These are phyloP conservation scores for Dromiciops gliroides DNA, from an alignment of 2,113 vertebrate species.

Conservation along the genomic window DNA sequence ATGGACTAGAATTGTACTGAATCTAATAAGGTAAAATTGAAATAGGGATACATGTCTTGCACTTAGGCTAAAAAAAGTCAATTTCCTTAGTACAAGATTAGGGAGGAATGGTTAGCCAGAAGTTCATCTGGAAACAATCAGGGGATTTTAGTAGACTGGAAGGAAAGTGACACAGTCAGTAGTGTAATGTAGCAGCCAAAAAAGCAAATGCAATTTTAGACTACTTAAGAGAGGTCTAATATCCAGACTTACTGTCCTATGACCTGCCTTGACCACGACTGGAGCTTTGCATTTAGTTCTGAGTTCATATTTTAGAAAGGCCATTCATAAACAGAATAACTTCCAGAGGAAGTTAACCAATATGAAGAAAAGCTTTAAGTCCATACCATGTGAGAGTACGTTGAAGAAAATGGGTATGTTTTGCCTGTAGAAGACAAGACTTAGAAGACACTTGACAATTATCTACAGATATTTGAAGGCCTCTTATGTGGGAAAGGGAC, in stretches of 20 bases:
- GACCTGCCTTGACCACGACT: not conserved
- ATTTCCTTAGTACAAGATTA: not conserved
- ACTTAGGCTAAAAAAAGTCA: not conserved
- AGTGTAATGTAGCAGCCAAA: not conserved
- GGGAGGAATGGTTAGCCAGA: not conserved
- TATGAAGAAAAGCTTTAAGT: not conserved
- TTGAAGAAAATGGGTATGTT: not conserved
- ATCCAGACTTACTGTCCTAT: not conserved
- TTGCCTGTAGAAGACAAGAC: not conserved
- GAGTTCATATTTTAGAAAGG: not conserved
- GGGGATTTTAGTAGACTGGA: not conserved
- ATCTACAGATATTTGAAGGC: not conserved
- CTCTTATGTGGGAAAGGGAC: not conserved
- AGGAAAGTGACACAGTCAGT: not conserved
- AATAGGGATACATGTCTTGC: not conserved
- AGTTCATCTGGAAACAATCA: not conserved
- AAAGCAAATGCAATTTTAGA: not conserved
- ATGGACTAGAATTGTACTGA: not conserved
- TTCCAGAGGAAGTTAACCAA: not conserved
- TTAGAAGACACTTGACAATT: not conserved
- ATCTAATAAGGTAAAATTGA: not conserved
- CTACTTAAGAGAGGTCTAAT: not conserved
- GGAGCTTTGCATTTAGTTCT: not conserved
- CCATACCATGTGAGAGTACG: not conserved
- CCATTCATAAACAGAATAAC: not conserved